Evolutionary conservation across 2,888 invertebrate genomes (phyloP).

Genomic region (Lasioglossum lativentre): DNA sequence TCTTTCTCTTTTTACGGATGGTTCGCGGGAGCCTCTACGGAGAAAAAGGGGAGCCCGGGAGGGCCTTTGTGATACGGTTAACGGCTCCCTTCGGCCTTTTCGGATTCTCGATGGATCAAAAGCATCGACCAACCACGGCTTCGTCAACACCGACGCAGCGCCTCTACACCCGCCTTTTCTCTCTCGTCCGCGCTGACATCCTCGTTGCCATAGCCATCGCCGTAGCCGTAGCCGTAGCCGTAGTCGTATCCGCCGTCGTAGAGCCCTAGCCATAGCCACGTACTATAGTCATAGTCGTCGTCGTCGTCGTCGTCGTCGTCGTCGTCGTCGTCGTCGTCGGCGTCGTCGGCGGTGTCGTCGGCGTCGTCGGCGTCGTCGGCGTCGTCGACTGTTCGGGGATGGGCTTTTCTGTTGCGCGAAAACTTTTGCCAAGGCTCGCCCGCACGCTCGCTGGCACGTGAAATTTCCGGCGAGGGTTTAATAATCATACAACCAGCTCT

Average conservation of each 20-base stretch:
- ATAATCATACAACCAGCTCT: conserved; percentile 48
- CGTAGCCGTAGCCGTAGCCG: conserved; percentile 39
- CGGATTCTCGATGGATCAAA: conserved; percentile 76
- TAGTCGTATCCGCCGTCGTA: neutral
- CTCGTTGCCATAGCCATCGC: conserved; percentile 18
- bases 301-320: conserved; percentile 18
- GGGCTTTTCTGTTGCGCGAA: conserved; percentile 51
- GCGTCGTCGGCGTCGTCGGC: conserved; percentile 7
- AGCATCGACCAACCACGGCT: conserved; percentile 59
- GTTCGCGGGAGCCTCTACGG: conserved; percentile 55
- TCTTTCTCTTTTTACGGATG: conserved; percentile 51
- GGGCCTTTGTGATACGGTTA: conserved; percentile 76
- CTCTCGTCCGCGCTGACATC: conserved; percentile 2
- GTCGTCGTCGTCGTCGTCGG: conserved; percentile 9
- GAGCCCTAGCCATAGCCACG: neutral
- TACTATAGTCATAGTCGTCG: conserved; percentile 17
- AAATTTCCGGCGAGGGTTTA: conserved; percentile 57
- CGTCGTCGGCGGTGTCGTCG: no score
- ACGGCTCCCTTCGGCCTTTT: conserved; percentile 69
- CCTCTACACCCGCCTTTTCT: neutral
- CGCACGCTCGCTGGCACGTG: conserved; percentile 57
- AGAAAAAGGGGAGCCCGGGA: conserved; percentile 52
- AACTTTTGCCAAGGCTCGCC: conserved; percentile 47
- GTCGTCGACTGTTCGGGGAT: conserved; percentile 24
- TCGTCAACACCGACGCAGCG: conserved; percentile 46